Evolutionary conservation across 1,140 invertebrate genomes (phyloP).

Genomic region (Oryzaephilus surinamensis): DNA sequence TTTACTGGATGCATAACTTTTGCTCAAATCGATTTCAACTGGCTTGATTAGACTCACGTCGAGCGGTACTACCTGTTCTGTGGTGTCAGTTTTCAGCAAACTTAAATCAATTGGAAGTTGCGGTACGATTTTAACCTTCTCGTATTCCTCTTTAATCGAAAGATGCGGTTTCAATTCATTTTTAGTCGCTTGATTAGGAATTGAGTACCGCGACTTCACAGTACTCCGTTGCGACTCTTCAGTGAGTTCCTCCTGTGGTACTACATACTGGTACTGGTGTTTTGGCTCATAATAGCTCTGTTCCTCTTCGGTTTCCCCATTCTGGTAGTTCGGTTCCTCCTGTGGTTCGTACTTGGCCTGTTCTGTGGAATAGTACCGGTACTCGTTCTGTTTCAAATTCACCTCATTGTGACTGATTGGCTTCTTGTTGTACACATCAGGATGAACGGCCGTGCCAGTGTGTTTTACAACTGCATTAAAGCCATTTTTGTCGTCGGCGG

Average conservation of each 20-base stretch:
- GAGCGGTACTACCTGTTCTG: constrained; percentile 20
- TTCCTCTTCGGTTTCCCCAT: constrained; percentile 1
- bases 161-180: no score
- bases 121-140: not conserved
- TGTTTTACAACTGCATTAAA: constrained; percentile 34
- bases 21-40: constrained; percentile 20
- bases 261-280: constrained; percentile 6
- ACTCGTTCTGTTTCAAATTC: constrained; percentile 5
- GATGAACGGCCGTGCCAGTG: constrained; percentile 24
- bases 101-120: constrained; percentile 23
- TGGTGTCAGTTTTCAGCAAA: constrained; percentile 12
- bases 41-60: constrained; percentile 22
- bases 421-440: constrained; percentile 10
- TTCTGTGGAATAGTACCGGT: constrained; percentile 1
- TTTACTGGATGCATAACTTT: no score
- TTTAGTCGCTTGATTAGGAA: no score
- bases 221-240: constrained; percentile 13
- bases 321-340: constrained; percentile 5
- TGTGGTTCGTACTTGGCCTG: not conserved
- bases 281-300: constrained; percentile 2
- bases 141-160: no score
- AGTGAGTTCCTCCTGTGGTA: constrained; percentile 11
- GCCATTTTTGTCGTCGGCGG: constrained; percentile 44
- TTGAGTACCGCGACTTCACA: constrained; percentile 4
- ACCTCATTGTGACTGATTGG: constrained; percentile 8